phyloP scores from a whole-genome alignment of 2,888 invertebrate genomes.

The Phalangium opilio region DNA sequence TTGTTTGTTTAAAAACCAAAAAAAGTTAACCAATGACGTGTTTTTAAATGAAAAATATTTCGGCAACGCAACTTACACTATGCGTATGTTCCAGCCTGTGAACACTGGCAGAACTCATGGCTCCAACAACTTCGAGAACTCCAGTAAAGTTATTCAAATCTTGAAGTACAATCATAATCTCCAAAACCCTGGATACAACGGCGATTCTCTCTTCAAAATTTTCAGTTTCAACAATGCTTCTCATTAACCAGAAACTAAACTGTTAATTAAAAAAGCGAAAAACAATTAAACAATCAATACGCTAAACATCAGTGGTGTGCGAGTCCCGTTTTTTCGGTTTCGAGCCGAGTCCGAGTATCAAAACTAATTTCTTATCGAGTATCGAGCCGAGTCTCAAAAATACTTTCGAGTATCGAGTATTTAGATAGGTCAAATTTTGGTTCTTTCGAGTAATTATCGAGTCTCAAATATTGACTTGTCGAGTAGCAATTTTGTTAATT shows the following conservation, averaged over 20 bases:
- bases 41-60: slow-evolving; percentile 1
- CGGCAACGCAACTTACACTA: slow-evolving; percentile 44
- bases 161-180: slow-evolving; percentile 84
- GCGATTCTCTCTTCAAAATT: slow-evolving; percentile 90
- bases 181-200: slow-evolving; percentile 73
- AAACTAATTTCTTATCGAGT: no score
- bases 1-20: no score
- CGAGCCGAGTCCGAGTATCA: no score
- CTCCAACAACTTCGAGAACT: slow-evolving; percentile 79
- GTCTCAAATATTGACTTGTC: no score
- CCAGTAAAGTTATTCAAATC: slow-evolving; percentile 99
- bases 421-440: background rate
- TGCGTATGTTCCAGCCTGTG: slow-evolving; percentile 69
- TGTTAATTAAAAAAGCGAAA: slow-evolving; percentile 33
- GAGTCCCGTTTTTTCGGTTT: slow-evolving; percentile 1
- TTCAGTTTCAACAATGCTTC: slow-evolving; percentile 85
- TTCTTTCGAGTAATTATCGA: no score
- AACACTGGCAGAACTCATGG: slow-evolving; percentile 81
- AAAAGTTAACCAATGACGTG: slow-evolving; percentile 1
- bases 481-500: no score
- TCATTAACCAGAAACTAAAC: slow-evolving; percentile 93
- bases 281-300: slow-evolving; percentile 9
- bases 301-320: background rate
- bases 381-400: no score
- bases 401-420: background rate